Evolutionary conservation across 2,888 invertebrate genomes (phyloP).

Genomic region (Deilephila porcellus): DNA sequence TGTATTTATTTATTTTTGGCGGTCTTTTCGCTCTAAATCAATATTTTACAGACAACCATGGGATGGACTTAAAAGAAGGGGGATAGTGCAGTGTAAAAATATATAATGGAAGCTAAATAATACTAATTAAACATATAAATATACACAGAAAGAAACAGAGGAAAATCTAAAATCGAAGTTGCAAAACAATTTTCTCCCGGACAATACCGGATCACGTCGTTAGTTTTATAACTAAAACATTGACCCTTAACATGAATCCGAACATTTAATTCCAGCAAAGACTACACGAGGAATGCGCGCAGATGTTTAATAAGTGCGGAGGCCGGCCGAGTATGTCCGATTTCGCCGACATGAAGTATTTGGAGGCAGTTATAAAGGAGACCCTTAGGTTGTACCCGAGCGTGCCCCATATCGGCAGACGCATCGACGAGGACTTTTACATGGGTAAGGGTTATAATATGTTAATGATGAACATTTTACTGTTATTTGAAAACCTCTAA

Average conservation of each 20-base stretch:
- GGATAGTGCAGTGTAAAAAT: no score
- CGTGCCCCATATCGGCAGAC: constrained; percentile 87
- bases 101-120: no score
- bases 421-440: constrained; percentile 84
- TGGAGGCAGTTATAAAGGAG: constrained; percentile 89
- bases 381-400: constrained; percentile 87
- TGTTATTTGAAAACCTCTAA: neutral
- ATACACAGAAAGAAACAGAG: no score
- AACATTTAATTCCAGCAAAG: constrained; percentile 56
- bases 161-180: no score
- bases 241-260: no score
- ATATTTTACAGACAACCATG: no score
- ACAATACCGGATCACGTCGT: neutral
- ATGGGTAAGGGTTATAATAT: constrained; percentile 73
- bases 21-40: no score
- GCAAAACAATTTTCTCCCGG: no score
- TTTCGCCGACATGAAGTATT: constrained; percentile 86
- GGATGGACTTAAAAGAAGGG: no score
- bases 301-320: constrained; percentile 63
- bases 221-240: neutral
- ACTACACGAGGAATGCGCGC: constrained; percentile 69
- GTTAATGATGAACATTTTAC: neutral
- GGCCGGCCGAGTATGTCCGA: constrained; percentile 81
- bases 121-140: no score
- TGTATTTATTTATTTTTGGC: no score